A percentile compares a stretch with the other conserved stretches of the same genome.
Conservation (phyloP, 23 tunicate species). For the Aplidium turbinatum region DNA sequence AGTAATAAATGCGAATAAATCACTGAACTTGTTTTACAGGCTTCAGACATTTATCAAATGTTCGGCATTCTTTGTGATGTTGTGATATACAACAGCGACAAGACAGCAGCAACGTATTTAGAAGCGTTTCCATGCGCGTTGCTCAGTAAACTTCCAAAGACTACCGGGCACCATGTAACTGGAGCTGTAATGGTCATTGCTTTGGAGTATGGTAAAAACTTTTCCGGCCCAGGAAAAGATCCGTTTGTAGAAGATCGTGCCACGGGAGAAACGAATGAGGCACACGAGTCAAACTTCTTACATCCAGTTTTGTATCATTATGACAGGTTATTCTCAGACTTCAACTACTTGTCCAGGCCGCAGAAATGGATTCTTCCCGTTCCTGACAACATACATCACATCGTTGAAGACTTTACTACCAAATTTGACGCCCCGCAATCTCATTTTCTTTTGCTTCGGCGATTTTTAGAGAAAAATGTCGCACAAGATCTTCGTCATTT, state of each 20-base stretch:
- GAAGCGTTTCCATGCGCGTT: constrained; percentile 79
- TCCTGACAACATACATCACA: constrained; percentile 76
- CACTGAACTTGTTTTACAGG: too few species aligned
- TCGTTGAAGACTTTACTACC: constrained; percentile 81
- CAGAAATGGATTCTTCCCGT: constrained; percentile 65
- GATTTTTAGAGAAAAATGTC: constrained; percentile 18
- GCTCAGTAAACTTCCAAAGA: constrained; percentile 30
- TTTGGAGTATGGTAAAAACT: constrained; percentile 82
- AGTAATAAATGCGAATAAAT: too few species aligned
- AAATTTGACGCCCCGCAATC: constrained; percentile 55
- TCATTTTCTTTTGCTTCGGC: constrained; percentile 38
- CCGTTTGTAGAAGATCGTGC: constrained; percentile 56
- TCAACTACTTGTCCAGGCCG: constrained; percentile 27
- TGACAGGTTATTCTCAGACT: constrained; percentile 7
- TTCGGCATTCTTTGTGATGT: constrained; percentile 81
- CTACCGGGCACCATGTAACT: constrained; percentile 56
- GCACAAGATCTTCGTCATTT: constrained; percentile 41
- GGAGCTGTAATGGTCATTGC: constrained; percentile 49
- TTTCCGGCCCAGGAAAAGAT: constrained; percentile 86
- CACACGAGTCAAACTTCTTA: constrained; percentile 72
- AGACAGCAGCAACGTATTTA: constrained; percentile 62
- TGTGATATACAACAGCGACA: constrained; percentile 58
- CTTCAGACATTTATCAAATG: constrained; percentile 91
- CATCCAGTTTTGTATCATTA: constrained; percentile 88
- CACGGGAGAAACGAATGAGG: constrained; percentile 27